Evolutionary conservation across 2,888 invertebrate genomes (phyloP), one percentile per base, ranked within the genome.

Genomic region (Glaucopsyche alexis): DNA sequence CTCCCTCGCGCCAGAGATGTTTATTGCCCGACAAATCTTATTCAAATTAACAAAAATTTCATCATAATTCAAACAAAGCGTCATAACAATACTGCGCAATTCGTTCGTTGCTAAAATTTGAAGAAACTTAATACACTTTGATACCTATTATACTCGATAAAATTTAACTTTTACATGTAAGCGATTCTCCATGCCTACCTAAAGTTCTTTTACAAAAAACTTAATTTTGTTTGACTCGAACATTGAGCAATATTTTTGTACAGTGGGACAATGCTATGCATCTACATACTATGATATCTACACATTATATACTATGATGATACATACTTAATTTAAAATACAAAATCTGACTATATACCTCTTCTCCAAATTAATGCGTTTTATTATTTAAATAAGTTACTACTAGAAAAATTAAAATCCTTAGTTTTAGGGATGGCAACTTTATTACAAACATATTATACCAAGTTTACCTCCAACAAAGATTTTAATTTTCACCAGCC

Each of bases 1-100:
- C 55, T 74, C 19, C 73, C 64, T 50, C 47, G 11, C 19, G 16
- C 66, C n/a, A 67, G 66, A 69, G 69, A 69, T 69, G 49, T 69
- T 69, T 69, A 38, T 69, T 47, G 29, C 45, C 45, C 47, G 69
- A 69, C 69, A 49, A 49, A 49, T 69, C 69, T 69, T 49, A 69
- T 14, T 45, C 45, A 67, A 67, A 47, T 45, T 45, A 45, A 42
- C 29, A 69, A 69, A 69, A 69, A 47, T 69, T 69, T 69, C 49
- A 69, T 69, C 47, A 69, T 69, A 8, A 16, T 69, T 69, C 38
- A 47, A 29, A 49, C 45, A 19, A 69, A 16, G 49, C 7, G 29
- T 47, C 69, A 19, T 13, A 60, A 60, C 60, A 29, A 69, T 69
- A 69, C 69, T 49, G 47, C 69, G 49, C 29, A 69, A 69, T 47